phyloP scores from a whole-genome alignment of 2,113 vertebrate genomes.

The Pelmatolapia mariae region DNA sequence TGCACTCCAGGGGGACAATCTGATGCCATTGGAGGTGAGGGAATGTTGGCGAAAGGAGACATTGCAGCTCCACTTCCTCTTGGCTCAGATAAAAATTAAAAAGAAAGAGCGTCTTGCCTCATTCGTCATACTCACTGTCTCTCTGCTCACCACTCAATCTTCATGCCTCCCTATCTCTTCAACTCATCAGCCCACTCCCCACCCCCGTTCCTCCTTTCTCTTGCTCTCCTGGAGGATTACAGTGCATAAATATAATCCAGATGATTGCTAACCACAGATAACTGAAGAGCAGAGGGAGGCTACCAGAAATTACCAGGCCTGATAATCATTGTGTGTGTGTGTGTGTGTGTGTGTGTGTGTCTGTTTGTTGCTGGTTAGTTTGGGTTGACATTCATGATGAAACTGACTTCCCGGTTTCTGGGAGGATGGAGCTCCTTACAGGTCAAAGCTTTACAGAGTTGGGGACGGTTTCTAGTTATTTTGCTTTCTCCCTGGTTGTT shows the following conservation, averaged over 20 bases:
- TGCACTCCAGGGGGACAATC: conserved; percentile 48
- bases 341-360: background rate
- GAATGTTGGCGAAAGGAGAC: conserved; percentile 81
- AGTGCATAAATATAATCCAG: conserved; percentile 80
- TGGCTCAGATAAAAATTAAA: conserved; percentile 79
- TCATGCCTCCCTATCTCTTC: conserved; percentile 7
- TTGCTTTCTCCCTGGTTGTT: background rate
- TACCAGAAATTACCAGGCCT: background rate
- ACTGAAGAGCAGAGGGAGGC: conserved; percentile 1
- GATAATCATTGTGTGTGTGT: background rate
- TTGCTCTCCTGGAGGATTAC: background rate
- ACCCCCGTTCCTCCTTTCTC: background rate
- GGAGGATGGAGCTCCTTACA: background rate
- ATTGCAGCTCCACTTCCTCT: conserved; percentile 87
- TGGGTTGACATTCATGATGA: background rate
- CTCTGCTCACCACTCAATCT: conserved; percentile 12
- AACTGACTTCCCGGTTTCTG: background rate
- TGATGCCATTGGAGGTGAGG: conserved; percentile 73
- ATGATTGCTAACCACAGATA: conserved; percentile 64
- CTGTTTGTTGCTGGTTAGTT: background rate
- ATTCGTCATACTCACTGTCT: conserved; percentile 47
- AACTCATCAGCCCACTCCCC: background rate
- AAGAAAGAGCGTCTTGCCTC: background rate
- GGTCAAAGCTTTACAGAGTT: background rate
- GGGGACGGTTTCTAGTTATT: background rate